Conservation (phyloP, 2,888 invertebrate species). For the Xestoiulus laeticollis region DNA sequence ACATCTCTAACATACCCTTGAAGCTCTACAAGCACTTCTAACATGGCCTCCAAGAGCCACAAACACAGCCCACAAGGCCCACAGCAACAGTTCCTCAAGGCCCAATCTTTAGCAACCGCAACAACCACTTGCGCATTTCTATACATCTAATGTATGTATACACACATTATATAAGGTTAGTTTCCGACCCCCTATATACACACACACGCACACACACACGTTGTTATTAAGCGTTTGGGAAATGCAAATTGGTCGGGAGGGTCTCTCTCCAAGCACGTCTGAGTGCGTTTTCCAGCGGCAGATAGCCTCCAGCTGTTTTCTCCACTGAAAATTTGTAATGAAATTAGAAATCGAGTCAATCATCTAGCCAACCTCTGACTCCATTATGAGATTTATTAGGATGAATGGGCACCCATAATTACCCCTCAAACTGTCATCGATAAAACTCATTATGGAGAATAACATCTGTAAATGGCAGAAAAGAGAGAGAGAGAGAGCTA, state of each 20-base stretch:
- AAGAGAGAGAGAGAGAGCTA: too few species aligned
- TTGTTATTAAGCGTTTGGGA: background rate
- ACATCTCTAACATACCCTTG: too few species aligned
- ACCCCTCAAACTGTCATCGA: slow-evolving; percentile 45
- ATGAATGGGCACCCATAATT: slow-evolving; percentile 53
- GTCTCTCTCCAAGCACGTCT: background rate
- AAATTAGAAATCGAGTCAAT: slow-evolving; percentile 51
- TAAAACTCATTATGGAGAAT: slow-evolving; percentile 50
- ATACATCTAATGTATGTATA: too few species aligned
- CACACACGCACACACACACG: too few species aligned
- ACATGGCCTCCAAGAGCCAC: too few species aligned
- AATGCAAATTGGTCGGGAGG: slow-evolving; percentile 21
- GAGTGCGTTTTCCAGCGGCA: background rate
- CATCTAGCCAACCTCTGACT: slow-evolving; percentile 50
- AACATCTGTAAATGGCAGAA: slow-evolving; percentile 49
- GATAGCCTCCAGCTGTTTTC: slow-evolving; percentile 40
- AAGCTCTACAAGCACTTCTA: too few species aligned
- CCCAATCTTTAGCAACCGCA: too few species aligned
- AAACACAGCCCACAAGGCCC: too few species aligned
- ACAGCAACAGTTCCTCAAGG: too few species aligned
- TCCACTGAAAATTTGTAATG: slow-evolving; percentile 19
- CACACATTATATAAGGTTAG: too few species aligned
- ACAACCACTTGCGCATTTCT: too few species aligned
- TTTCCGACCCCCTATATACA: too few species aligned
- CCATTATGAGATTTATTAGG: slow-evolving; percentile 52